These are phyloP conservation scores for Pampus argenteus DNA, from an alignment of 2,797 vertebrate species.

Conservation along the genomic window DNA sequence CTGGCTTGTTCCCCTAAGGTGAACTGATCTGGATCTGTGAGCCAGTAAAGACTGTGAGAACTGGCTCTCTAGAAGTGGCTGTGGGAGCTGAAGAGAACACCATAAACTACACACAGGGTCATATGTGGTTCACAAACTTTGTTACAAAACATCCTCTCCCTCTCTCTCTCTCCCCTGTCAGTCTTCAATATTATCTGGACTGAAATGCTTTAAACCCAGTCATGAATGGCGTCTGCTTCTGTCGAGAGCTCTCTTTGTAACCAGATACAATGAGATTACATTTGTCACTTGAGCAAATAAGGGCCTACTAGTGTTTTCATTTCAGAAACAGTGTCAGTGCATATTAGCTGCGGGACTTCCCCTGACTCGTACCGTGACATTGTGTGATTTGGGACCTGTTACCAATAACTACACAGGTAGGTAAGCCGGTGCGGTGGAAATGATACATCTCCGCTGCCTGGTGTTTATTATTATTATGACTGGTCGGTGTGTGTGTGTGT, in stretches of 20 bases:
- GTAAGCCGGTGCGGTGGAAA: constrained; percentile 54
- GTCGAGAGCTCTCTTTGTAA: constrained; percentile 15
- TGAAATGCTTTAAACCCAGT: constrained; percentile 29
- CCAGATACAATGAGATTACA: constrained; percentile 17
- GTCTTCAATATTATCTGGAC: not conserved
- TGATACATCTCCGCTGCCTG: constrained; percentile 55
- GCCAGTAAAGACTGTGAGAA: constrained; percentile 16
- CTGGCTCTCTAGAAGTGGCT: constrained; percentile 44
- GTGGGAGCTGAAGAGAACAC: constrained; percentile 39
- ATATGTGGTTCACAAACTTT: constrained; percentile 34
- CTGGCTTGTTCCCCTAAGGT: constrained; percentile 34
- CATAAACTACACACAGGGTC: constrained; percentile 23
- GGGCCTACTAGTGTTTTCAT: constrained; percentile 48
- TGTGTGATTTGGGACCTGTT: constrained; percentile 65
- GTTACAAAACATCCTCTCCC: constrained; percentile 15
- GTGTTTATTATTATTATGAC: constrained; percentile 76
- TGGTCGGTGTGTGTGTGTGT: constrained; percentile 25
- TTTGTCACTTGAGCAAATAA: constrained; percentile 54
- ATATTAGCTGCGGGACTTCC: constrained; percentile 60
- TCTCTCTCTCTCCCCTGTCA: not conserved
- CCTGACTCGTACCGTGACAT: constrained; percentile 63
- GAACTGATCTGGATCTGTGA: constrained; percentile 37
- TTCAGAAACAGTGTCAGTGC: constrained; percentile 52
- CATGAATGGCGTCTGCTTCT: constrained; percentile 16
- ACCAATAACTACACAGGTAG: constrained; percentile 46